Base-by-base conservation (phyloP, 2,797 vertebrate genomes). In the Discoglossus pictus region DNA sequence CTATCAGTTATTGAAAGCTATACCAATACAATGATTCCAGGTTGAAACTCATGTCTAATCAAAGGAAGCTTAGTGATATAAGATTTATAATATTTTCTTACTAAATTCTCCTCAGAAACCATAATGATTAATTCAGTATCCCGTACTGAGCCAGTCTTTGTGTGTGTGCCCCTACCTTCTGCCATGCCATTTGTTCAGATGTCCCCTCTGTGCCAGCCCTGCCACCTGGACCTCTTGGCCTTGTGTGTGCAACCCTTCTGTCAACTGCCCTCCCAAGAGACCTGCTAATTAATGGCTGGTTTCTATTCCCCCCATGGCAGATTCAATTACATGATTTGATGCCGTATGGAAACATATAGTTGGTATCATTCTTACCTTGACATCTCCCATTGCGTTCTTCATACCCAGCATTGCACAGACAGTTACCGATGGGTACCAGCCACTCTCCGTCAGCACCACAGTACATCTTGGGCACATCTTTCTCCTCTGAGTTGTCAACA, bases 401-500 rank as follows among this genome's bases (percentile, higher is more conserved):
- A 0, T 92, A 96, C 78, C 97, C 97, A 56, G 94, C 93, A 10
- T 96, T 94, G 82, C 97, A 99, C 15, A 98, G 72, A 67, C 97
- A 99, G 86, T 94, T 97, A 83, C 97, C 97, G 80, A 99, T 98
- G 75, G 97, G 97, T 68, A 99, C 97, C 87, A 99, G 82, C 97
- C 97, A 99, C 73, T 98, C 97, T 0, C 97, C 97, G 61, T 99
- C 97, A 59, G 97, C 95, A 63, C 97, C 95, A 1, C 97, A 99
- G 88, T 98, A 98, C 97, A 99, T 98, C 87, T 97, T 97, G 73
- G 97, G 97, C 82, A 95, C 92, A 81, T 99, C 96, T 78, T 94
- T 96, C 78, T 98, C 96, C 79, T 98, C 95, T 0, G 97, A 96
- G 83, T 98, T 94, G 87, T 98, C 92, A 87, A 98, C 95, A 43